Evolutionary conservation across 2,113 vertebrate genomes (phyloP), one percentile per base, ranked within the genome.

Genomic region (Gadus macrocephalus): DNA sequence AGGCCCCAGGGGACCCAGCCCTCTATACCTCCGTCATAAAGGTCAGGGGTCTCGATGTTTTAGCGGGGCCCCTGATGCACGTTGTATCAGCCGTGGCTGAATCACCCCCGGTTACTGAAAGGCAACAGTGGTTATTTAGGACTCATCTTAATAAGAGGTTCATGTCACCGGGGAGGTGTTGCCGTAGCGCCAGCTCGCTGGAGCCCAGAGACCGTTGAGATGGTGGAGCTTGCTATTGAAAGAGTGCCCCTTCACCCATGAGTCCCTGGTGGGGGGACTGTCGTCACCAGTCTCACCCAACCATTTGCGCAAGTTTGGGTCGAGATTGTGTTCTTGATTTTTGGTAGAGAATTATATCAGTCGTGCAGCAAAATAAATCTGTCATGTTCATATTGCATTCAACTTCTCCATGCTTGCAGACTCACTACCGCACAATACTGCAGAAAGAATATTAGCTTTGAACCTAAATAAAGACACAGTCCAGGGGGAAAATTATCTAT

Each of bases 381-480:
- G 31, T 49, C 42, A 9, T 49, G 42, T 14, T 49, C 42, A 49
- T 49, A 77, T 79, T 78, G 70, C 74, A 80, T 82, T 85, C 72
- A 25, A 75, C 72, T 62, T 38, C 72, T 72, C 63, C 42, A 72
- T 71, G 81, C 73, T 77, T 73, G 76, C 64, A 71, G 67, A 78
- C 71, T 75, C 75, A 75, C 63, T 64, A 73, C 67, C 67, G 76
- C 80, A 71, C 27, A 62, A 79, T 20, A 80, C 61, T 56, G 66
- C 75, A 77, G 60, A 49, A 11, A 17, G 14, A 85, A 73, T 35
- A 58, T 25, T 56, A 72, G 65, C 77, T 83, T 70, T 42, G 69
- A 58, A 49, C 42, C 42, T 74, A 63, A 70, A 79, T 81, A 75
- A 70, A 89, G 83, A 84, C 81, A 83, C 76, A 83, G 70, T 77